Conservation (phyloP, 2,888 invertebrate genomes). For the Byasa hedistus region DNA sequence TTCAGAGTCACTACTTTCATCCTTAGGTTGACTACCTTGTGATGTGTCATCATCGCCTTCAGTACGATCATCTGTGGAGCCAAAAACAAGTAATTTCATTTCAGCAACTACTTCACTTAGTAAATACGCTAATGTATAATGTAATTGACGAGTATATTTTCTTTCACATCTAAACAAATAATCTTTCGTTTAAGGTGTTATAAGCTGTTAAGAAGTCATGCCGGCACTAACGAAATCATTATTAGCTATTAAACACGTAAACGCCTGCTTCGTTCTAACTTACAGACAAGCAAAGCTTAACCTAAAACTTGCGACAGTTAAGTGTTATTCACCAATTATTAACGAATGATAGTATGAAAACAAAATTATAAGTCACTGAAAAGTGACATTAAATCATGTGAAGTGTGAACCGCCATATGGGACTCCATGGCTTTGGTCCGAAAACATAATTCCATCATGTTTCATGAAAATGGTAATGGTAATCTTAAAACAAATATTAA, state of each 20-base stretch:
- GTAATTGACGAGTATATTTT: neutral
- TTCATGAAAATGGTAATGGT: constrained; percentile 53
- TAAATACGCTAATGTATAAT: neutral
- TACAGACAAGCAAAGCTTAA: constrained; percentile 42
- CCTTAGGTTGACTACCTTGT: constrained; percentile 73
- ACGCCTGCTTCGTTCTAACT: constrained; percentile 64
- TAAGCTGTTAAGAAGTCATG: constrained; percentile 6
- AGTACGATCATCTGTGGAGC: constrained; percentile 68
- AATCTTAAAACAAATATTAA: constrained; percentile 41
- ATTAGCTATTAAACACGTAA: constrained; percentile 57
- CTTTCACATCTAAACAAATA: neutral
- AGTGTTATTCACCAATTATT: constrained; percentile 30
- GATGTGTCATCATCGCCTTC: constrained; percentile 76
- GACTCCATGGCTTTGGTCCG: constrained; percentile 79
- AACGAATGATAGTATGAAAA: constrained; percentile 30
- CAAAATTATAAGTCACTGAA: constrained; percentile 50
- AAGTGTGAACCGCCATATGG: constrained; percentile 79
- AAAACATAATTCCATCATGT: constrained; percentile 70
- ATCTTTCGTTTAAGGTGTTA: neutral
- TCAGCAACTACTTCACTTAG: constrained; percentile 4
- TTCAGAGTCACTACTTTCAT: constrained; percentile 71
- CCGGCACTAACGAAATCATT: constrained; percentile 35
- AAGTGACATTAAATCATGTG: constrained; percentile 78
- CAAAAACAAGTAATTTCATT: constrained; percentile 7
- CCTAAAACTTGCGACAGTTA: constrained; percentile 38